These are phyloP conservation scores for Pararge aegeria DNA, from an alignment of 1,140 invertebrate genomes.

Conservation along the genomic window DNA sequence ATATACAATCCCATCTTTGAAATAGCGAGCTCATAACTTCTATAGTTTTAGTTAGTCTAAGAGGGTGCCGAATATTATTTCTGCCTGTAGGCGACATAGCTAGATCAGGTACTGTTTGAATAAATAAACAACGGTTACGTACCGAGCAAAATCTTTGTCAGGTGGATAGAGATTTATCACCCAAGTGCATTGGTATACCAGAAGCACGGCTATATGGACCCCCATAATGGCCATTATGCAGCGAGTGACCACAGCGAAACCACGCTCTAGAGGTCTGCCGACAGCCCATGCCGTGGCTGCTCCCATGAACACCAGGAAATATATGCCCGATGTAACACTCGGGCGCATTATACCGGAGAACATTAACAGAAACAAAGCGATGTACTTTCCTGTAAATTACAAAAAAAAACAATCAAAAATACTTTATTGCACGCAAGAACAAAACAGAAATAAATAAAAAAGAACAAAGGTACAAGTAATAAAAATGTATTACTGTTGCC, in stretches of 20 bases:
- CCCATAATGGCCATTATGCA: conserved; percentile 87
- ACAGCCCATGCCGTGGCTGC: conserved; percentile 94
- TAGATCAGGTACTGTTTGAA: too few species aligned
- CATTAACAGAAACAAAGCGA: conserved; percentile 86
- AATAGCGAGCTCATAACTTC: too few species aligned
- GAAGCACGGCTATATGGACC: conserved; percentile 87
- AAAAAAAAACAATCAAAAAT: not conserved
- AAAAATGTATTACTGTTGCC: too few species aligned
- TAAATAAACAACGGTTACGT: too few species aligned
- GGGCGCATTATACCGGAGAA: conserved; percentile 88
- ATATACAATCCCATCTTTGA: too few species aligned
- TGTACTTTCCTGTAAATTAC: conserved; percentile 83
- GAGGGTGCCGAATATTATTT: too few species aligned
- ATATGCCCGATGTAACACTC: conserved; percentile 89
- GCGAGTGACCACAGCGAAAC: conserved; percentile 87
- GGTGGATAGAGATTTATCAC: conserved; percentile 86
- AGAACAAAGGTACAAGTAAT: too few species aligned
- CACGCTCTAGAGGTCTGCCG: conserved; percentile 85
- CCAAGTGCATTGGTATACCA: conserved; percentile 93
- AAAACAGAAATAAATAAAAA: too few species aligned
- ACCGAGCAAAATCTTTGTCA: conserved; percentile 85
- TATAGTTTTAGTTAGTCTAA: too few species aligned
- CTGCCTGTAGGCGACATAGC: too few species aligned
- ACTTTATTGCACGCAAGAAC: too few species aligned
- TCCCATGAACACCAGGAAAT: conserved; percentile 92